Conservation (phyloP, 2,113 vertebrate genomes). For the Sinocyclocheilus grahami region DNA sequence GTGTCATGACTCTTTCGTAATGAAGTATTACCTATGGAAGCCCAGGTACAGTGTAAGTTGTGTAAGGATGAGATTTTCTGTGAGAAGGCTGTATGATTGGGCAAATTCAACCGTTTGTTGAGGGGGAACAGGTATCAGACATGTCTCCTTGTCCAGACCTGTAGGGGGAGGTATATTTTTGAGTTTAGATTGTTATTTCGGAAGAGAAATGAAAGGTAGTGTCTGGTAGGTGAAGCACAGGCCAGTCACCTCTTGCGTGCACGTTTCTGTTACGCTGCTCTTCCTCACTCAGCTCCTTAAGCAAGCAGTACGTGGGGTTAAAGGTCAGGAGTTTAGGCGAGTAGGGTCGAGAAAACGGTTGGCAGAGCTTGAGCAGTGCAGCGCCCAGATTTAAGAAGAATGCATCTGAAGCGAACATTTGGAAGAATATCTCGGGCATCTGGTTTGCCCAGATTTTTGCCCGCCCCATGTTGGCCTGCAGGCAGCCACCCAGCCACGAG, state of each 20-base stretch:
- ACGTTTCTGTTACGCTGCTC: constrained; percentile 88
- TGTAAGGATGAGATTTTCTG: constrained; percentile 93
- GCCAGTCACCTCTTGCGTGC: constrained; percentile 84
- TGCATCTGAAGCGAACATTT: constrained; percentile 94
- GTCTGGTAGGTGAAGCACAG: not conserved
- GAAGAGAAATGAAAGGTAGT: not conserved
- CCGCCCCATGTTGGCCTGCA: constrained; percentile 90
- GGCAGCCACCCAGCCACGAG: constrained; percentile 93
- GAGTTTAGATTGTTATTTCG: not conserved
- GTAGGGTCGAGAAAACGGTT: constrained; percentile 93
- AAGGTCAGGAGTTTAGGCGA: constrained; percentile 92
- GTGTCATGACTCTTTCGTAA: not conserved
- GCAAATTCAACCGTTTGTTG: constrained; percentile 83
- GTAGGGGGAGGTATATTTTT: constrained; percentile 26
- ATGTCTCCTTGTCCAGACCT: constrained; percentile 97
- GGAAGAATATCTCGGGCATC: constrained; percentile 97
- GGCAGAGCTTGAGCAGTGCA: constrained; percentile 92
- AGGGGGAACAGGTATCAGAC: constrained; percentile 85
- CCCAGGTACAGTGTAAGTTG: constrained; percentile 92
- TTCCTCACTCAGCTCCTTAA: constrained; percentile 93
- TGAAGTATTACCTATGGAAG: constrained; percentile 51
- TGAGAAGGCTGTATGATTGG: constrained; percentile 92
- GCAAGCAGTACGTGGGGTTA: constrained; percentile 91
- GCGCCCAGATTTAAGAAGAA: constrained; percentile 96
- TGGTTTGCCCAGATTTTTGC: constrained; percentile 99